Conservation (phyloP, 2,113 vertebrate species). For the Orthonyx spaldingii region DNA sequence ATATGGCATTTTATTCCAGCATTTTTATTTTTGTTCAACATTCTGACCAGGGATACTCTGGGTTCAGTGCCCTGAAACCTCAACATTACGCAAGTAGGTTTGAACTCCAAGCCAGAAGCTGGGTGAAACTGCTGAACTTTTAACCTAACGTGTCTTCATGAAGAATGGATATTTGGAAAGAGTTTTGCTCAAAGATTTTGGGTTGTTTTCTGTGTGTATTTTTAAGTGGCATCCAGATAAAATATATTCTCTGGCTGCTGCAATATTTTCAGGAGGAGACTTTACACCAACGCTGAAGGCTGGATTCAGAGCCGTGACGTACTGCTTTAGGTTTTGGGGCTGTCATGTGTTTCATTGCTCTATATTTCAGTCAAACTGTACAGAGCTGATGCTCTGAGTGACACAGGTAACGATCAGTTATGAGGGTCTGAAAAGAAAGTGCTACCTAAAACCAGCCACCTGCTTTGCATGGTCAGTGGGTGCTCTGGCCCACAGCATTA, state of each 20-base stretch:
- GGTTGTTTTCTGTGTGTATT: constrained; percentile 23
- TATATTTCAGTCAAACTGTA: neutral
- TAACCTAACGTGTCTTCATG: constrained; percentile 51
- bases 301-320: neutral
- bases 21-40: constrained; percentile 54
- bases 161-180: constrained; percentile 47
- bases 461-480: neutral
- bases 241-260: constrained; percentile 48
- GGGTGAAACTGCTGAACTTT: constrained; percentile 60
- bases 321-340: neutral
- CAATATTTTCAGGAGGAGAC: constrained; percentile 7
- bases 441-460: neutral
- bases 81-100: constrained; percentile 53
- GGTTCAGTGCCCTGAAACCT: constrained; percentile 53
- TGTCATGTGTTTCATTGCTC: neutral
- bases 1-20: constrained; percentile 9
- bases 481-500: neutral
- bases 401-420: neutral
- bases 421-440: neutral
- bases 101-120: constrained; percentile 46
- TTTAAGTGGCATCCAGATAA: constrained; percentile 53
- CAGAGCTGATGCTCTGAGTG: neutral
- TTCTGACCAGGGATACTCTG: constrained; percentile 34
- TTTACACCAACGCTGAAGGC: neutral
- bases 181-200: neutral